Base-by-base conservation (phyloP, 2,113 vertebrate species). In the Callospermophilus lateralis region DNA sequence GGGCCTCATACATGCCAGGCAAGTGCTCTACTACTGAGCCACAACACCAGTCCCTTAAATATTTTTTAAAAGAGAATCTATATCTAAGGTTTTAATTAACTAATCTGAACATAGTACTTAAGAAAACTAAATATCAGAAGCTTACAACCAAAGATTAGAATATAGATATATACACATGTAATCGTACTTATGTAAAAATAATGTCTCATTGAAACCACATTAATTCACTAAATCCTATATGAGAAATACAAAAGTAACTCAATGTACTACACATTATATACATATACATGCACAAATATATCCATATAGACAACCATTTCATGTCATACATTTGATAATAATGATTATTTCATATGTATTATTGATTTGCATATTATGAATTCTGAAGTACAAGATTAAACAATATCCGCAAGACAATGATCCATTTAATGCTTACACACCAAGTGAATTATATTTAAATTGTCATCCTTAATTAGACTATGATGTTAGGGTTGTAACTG, bases 81-180 rank as follows among this genome's bases (percentile, higher is more conserved):
- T 68, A 32, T 34, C 10, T 10, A 68, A 68, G 30, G 32, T 5
- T 24, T 55, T 83, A 87, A 84, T 68, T 63, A 55, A 22, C 61
- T 90, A 79, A 81, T 73, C 37, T 85, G 20, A 80, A 87, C 16
- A 79, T 7, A 79, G 32, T 9, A 92, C 70, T 79, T 84, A 95
- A 94, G 45, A 55, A 85, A 96, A 95, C 8, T 37, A 85, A 89
- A 68, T 68, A 92, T 55, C 53, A 89, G 30, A 91, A 77, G 24
- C 53, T 89, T n/a, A 87, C 1, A 93, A 80, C 26, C 9, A 89
- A 86, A 96, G 2, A 81, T 67, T 55, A 68, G n/a, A 79, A 55
- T 65, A 42, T 37, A 86, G 80, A 34, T 15, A 67, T 67, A 32
- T 67, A 5, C 30, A 32, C 30, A 32, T 72, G 32, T 84, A 48